Evolutionary conservation across 2,113 vertebrate species (phyloP).

Genomic region (Pangasianodon gigas): DNA sequence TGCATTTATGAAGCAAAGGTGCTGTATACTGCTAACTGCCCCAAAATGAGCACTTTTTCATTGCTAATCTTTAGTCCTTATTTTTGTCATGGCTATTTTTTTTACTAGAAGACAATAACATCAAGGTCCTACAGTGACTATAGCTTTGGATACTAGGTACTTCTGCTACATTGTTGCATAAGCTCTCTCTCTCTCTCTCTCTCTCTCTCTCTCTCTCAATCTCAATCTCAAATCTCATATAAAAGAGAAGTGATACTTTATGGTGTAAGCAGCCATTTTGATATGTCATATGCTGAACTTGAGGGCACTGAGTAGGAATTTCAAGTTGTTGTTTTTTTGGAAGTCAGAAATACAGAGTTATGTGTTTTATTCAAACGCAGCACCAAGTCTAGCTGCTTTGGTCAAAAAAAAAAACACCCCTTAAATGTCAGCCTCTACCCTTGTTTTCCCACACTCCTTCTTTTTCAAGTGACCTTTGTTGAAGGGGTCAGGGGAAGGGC

Average conservation of each 20-base stretch:
- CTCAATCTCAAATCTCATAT: neutral
- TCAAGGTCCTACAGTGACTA: neutral
- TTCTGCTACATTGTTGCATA: neutral
- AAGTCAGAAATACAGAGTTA: neutral
- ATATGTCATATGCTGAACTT: neutral
- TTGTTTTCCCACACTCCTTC: conserved; percentile 35
- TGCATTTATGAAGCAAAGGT: neutral
- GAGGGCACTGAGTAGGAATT: neutral
- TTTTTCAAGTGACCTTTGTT: conserved; percentile 42
- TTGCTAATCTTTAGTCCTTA: neutral
- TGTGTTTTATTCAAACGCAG: neutral
- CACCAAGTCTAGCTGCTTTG: neutral
- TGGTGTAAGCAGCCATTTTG: neutral
- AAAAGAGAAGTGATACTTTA: neutral
- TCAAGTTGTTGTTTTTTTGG: neutral
- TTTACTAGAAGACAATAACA: neutral
- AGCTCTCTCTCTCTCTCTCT: neutral
- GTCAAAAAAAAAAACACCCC: neutral
- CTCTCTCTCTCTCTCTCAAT: neutral
- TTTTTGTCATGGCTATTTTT: neutral
- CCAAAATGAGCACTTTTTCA: neutral
- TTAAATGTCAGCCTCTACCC: conserved; percentile 13
- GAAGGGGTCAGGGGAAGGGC: conserved; percentile 38
- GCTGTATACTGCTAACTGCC: neutral
- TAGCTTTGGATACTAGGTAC: neutral